Base-by-base conservation (phyloP, 2,797 vertebrate species). In the Echeneis naucrates region DNA sequence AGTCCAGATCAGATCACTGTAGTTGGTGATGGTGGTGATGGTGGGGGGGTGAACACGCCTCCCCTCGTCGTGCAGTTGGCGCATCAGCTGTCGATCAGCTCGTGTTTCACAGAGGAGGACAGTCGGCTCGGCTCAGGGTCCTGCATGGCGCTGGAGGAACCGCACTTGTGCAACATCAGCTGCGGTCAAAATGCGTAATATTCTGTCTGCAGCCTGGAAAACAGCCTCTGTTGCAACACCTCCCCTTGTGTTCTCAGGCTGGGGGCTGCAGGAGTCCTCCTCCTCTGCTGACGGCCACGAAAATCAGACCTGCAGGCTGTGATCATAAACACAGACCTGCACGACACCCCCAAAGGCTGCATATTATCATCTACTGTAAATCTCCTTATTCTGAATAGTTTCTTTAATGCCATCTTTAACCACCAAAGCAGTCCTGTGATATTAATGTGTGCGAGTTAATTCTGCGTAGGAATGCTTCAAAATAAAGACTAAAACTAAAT, bases 81-180 rank as follows among this genome's bases (percentile, higher is more conserved):
- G 69, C 80, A 38, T 85, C 89, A 88, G 82, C 81, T 88, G 89
- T 68, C 70, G n/a, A 1, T 4, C 55, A 26, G 81, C 59, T 86
- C 84, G 11, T 2, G 3, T 88, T 89, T 79, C 86, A 79, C 11
- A 21, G 21, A 3, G 19, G 44, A 33, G 54, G 27, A 58, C 1
- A 16, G n/a, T n/a, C n/a, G n/a, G n/a, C n/a, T n/a, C n/a, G n/a
- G n/a, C 14, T 5, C 59, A 55, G 48, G 7, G 24, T 54, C 44
- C 35, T 11, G 30, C 24, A 67, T n/a, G 52, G 42, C 24, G 12
- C 53, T n/a, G 38, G 1, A 14, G 10, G 11, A 26, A 48, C 37
- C 64, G 8, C 63, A 51, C 33, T 74, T 51, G 67, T 72, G 82
- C 72, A 86, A 56, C 24, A 60, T 73, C 67, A 75, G 52, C 68